phyloP scores from a whole-genome alignment of 2,888 invertebrate species.

The Bellardia pandia region DNA sequence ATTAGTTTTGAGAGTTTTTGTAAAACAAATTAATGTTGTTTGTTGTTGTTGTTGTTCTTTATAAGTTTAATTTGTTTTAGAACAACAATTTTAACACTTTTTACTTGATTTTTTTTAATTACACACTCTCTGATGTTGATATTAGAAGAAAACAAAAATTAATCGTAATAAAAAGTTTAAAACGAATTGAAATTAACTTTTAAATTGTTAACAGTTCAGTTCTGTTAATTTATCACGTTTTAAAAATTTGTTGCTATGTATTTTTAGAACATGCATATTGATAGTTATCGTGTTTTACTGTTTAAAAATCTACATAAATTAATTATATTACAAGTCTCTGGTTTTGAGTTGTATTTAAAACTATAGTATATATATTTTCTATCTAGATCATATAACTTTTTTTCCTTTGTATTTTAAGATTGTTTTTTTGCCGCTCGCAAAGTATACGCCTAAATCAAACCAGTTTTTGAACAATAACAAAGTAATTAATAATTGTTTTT shows the following conservation, averaged over 20 bases:
- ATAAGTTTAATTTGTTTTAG: conserved; percentile 46
- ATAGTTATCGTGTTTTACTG: conserved; percentile 43
- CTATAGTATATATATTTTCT: conserved; percentile 4
- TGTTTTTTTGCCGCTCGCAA: conserved; percentile 29
- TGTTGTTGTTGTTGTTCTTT: not conserved
- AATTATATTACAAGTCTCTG: conserved; percentile 3
- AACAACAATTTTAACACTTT: conserved; percentile 55
- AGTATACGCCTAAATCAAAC: conserved; percentile 50
- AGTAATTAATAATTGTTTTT: conserved; percentile 55
- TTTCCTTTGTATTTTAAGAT: conserved; percentile 34
- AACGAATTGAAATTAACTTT: conserved; percentile 41
- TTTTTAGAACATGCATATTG: conserved; percentile 31
- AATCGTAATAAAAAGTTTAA: conserved; percentile 22
- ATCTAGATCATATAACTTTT: conserved; percentile 35
- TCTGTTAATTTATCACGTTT: conserved; percentile 68
- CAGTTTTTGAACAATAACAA: conserved; percentile 56
- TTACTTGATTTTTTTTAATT: conserved; percentile 32
- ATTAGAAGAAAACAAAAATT: conserved; percentile 35
- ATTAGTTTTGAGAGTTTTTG: not conserved
- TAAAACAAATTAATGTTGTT: conserved; percentile 7
- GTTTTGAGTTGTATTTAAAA: not conserved
- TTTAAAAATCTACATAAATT: conserved; percentile 45
- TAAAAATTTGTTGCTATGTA: conserved; percentile 62
- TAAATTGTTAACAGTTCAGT: conserved; percentile 48
- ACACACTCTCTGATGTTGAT: not conserved